Evolutionary conservation across 1,140 invertebrate genomes (phyloP).

Genomic region (Oncopodura yosiiana): DNA sequence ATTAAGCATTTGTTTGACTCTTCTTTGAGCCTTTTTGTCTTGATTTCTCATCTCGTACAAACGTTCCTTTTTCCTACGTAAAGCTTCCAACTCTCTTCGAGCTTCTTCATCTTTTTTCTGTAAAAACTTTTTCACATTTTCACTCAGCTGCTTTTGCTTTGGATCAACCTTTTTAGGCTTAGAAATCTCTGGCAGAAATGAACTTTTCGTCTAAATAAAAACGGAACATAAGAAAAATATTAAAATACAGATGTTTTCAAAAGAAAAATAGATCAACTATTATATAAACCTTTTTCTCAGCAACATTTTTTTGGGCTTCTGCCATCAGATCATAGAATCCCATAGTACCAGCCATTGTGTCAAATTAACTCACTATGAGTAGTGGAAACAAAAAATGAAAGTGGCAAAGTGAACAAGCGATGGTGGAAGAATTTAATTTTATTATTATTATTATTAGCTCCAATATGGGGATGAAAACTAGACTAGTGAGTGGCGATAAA

Average conservation of each 20-base stretch:
- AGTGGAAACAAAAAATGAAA: too few species aligned
- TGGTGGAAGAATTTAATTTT: too few species aligned
- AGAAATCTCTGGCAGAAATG: background rate
- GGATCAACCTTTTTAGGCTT: conserved; percentile 65
- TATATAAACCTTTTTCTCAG: background rate
- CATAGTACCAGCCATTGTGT: background rate
- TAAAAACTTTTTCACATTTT: conserved; percentile 70
- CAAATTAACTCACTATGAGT: too few species aligned
- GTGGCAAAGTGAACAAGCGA: too few species aligned
- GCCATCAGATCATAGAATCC: background rate
- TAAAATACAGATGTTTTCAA: background rate
- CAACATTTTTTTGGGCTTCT: background rate
- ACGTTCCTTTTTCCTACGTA: conserved; percentile 53
- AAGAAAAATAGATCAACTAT: background rate
- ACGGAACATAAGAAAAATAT: background rate
- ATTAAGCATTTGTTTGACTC: conserved; percentile 56
- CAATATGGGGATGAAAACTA: too few species aligned
- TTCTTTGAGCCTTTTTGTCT: conserved; percentile 49
- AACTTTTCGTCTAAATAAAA: background rate
- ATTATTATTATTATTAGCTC: too few species aligned
- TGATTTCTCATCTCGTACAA: conserved; percentile 61
- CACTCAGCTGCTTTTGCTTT: conserved; percentile 52
- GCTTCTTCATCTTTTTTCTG: conserved; percentile 71
- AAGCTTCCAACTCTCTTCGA: conserved; percentile 51
- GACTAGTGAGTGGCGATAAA: too few species aligned